Conservation (phyloP, 2,113 vertebrate genomes). For the Taxidea taxus region DNA sequence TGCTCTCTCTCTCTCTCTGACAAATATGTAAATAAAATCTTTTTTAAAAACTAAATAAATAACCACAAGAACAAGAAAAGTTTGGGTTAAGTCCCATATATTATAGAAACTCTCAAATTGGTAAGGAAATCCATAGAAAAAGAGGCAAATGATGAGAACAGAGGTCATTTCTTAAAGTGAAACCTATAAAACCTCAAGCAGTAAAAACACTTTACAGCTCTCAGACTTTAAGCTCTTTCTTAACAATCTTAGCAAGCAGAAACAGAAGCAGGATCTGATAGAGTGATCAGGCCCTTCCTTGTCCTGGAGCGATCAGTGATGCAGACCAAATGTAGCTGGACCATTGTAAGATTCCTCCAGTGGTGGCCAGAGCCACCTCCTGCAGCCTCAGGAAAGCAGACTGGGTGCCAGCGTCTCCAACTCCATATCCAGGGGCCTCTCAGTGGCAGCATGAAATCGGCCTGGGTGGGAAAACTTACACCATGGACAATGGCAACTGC, state of each 20-base stretch:
- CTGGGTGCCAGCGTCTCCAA: background rate
- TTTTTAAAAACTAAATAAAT: too few relatives aligned
- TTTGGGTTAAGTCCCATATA: background rate
- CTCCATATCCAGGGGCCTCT: background rate
- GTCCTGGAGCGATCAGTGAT: background rate
- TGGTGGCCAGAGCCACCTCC: background rate
- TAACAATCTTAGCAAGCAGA: background rate
- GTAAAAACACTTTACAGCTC: background rate
- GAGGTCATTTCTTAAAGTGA: background rate
- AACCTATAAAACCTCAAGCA: background rate
- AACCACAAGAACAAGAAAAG: background rate
- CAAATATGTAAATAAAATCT: too few relatives aligned
- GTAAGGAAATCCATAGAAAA: background rate
- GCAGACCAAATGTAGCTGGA: background rate
- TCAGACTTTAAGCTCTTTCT: background rate
- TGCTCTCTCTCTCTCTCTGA: too few relatives aligned
- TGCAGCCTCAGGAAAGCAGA: background rate
- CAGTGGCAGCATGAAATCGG: background rate
- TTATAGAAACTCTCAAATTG: background rate
- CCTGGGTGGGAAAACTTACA: background rate
- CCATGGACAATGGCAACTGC: background rate
- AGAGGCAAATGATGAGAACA: background rate
- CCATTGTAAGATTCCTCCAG: background rate
- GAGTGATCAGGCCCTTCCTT: background rate
- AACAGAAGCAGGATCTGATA: background rate